These are phyloP conservation scores for Triops longicaudatus DNA, from an alignment of 1,140 invertebrate genomes.

Conservation along the genomic window DNA sequence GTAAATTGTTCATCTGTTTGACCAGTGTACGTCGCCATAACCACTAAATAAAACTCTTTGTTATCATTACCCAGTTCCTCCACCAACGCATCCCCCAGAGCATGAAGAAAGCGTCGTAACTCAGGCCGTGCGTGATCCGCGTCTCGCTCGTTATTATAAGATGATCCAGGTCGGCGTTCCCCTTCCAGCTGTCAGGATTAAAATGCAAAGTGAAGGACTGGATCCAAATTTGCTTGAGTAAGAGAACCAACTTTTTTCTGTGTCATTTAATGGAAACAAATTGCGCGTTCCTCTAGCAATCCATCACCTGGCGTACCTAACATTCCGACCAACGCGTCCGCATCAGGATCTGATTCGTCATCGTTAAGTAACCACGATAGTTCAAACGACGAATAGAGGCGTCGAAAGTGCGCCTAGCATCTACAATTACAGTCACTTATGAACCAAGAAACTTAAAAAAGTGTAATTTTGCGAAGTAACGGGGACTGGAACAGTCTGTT, in stretches of 20 bases:
- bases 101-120: background rate
- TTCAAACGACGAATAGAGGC: background rate
- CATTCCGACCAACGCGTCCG: background rate
- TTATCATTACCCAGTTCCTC: background rate
- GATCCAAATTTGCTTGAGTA: slow-evolving; percentile 56
- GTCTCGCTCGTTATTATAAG: slow-evolving; percentile 71
- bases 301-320: background rate
- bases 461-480: too few relatives aligned
- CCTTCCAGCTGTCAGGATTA: slow-evolving; percentile 63
- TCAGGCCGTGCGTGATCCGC: slow-evolving; percentile 44
- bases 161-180: slow-evolving; percentile 81
- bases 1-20: background rate
- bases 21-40: slow-evolving; percentile 33
- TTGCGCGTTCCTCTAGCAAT: background rate
- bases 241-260: background rate
- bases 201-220: slow-evolving; percentile 71
- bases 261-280: background rate
- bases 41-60: slow-evolving; percentile 30
- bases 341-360: background rate
- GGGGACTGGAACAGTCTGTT: too few relatives aligned
- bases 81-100: background rate
- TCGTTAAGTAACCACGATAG: background rate
- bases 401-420: too few relatives aligned
- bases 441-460: too few relatives aligned
- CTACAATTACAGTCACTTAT: too few relatives aligned